phyloP scores from a whole-genome alignment of 2,888 invertebrate genomes.

The Mythimna ferrago region DNA sequence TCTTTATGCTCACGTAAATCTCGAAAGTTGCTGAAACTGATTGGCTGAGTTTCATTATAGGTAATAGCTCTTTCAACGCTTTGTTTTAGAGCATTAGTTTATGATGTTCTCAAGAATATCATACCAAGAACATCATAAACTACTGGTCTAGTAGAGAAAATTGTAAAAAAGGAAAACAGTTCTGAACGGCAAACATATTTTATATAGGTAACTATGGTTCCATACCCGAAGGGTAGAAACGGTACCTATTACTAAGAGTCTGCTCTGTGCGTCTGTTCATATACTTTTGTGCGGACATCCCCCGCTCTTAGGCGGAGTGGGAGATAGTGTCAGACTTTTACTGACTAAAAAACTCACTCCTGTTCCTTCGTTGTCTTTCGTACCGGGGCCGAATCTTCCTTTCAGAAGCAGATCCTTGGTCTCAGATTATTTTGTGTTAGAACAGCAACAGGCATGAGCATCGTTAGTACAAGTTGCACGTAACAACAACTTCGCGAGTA shows the following conservation, averaged over 20 bases:
- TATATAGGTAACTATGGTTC: too few relatives aligned
- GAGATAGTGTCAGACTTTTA: too few relatives aligned
- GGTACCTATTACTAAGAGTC: too few relatives aligned
- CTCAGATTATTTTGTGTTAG: not conserved
- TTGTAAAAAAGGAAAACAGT: not conserved
- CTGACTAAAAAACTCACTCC: too few relatives aligned
- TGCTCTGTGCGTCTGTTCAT: not conserved
- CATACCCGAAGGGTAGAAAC: too few relatives aligned
- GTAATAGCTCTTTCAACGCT: constrained; percentile 3
- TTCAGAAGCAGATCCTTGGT: too few relatives aligned
- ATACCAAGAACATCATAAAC: too few relatives aligned
- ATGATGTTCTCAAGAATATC: not conserved
- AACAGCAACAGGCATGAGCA: not conserved
- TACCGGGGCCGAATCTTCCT: too few relatives aligned
- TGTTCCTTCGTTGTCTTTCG: too few relatives aligned
- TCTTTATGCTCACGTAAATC: constrained; percentile 29
- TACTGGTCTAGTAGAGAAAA: constrained; percentile 17
- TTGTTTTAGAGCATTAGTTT: constrained; percentile 17
- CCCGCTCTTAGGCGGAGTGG: too few relatives aligned
- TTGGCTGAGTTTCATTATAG: constrained; percentile 21
- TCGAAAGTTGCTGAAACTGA: constrained; percentile 25
- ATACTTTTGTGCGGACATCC: not conserved
- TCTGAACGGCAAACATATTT: too few relatives aligned
- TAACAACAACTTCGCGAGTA: constrained; percentile 12
- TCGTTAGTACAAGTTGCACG: constrained; percentile 20